Percentiles rank a stretch among this genome's conserved stretches.
Evolutionary conservation across 1,140 invertebrate genomes (phyloP).

Genomic region (Eulimnadia texana): DNA sequence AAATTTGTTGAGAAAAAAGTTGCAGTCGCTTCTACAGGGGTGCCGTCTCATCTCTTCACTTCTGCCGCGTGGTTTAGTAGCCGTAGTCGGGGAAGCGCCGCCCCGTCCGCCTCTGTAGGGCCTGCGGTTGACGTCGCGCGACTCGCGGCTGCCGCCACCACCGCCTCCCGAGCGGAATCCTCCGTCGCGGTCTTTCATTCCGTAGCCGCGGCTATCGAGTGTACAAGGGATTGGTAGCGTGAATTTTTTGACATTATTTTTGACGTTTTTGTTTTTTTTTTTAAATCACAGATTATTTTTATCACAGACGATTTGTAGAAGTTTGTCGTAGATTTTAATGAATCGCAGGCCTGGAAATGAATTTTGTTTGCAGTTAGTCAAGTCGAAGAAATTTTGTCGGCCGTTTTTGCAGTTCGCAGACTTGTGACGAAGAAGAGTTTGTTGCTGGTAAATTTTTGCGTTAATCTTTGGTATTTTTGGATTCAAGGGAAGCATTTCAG

Average conservation of each 20-base stretch:
- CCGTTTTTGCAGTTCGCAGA: no score
- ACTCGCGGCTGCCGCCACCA: background rate
- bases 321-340: background rate
- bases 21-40: no score
- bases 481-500: background rate
- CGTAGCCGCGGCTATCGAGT: constrained; percentile 1
- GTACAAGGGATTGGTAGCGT: background rate
- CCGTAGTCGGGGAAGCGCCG: background rate
- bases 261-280: background rate
- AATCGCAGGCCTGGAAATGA: background rate
- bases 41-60: no score
- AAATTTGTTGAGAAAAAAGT: no score
- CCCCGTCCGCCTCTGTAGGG: background rate
- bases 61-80: background rate
- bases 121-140: background rate
- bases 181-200: constrained; percentile 4
- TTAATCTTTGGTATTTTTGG: background rate
- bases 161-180: background rate
- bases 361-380: background rate
- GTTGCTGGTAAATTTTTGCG: background rate
- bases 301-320: no score
- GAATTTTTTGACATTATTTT: background rate
- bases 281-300: background rate
- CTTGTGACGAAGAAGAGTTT: no score
- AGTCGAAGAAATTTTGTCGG: background rate